Evolutionary conservation across 2,797 vertebrate genomes (phyloP).

Genomic region (Serranus cabrilla): DNA sequence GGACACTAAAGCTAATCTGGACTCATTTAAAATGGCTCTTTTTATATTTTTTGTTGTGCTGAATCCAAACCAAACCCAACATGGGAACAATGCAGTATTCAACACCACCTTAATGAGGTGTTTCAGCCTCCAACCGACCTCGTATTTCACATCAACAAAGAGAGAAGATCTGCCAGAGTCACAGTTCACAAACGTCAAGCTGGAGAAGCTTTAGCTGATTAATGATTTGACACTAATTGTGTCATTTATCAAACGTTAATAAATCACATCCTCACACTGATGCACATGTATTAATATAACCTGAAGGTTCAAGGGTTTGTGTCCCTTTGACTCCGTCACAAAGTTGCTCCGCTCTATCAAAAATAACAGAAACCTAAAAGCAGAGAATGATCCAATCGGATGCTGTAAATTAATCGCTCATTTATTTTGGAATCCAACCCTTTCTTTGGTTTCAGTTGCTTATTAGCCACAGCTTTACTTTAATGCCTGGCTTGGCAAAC

Average conservation of each 20-base stretch:
- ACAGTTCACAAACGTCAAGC: conserved; percentile 15
- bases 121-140: conserved; percentile 39
- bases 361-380: conserved; percentile 59
- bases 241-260: not conserved
- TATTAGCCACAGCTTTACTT: conserved; percentile 69
- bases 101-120: conserved; percentile 45
- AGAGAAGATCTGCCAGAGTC: conserved; percentile 26
- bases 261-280: conserved; percentile 21
- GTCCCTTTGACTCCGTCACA: conserved; percentile 26
- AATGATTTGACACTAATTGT: conserved; percentile 11
- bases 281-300: conserved; percentile 1
- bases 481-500: conserved; percentile 64
- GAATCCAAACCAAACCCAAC: conserved; percentile 37
- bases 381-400: conserved; percentile 61
- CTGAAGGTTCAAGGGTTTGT: not conserved
- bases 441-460: conserved; percentile 70
- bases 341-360: conserved; percentile 31
- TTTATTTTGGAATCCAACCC: conserved; percentile 79
- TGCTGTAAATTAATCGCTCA: conserved; percentile 68
- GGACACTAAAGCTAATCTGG: not conserved
- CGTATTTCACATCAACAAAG: conserved; percentile 47
- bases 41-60: not conserved
- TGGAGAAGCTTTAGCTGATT: not conserved
- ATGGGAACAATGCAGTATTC: conserved; percentile 43
- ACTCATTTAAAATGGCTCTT: not conserved